phyloP scores from a whole-genome alignment of 92 coral and sea anemone species.

The Palythoa grandiflora region DNA sequence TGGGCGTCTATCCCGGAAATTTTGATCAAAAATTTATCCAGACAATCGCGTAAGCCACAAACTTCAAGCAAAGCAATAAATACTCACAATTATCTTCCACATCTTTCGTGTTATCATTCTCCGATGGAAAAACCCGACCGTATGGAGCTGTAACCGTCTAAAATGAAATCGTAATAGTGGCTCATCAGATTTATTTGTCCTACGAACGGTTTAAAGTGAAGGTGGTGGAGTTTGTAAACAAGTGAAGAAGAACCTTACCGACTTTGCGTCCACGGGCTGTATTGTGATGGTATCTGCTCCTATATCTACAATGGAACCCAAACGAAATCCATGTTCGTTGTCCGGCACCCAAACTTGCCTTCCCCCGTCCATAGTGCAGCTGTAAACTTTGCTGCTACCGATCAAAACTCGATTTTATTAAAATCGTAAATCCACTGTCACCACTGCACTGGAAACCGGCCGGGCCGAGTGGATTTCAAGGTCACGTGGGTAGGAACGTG shows the following conservation, averaged over 20 bases:
- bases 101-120: conserved; percentile 88
- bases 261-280: conserved; percentile 72
- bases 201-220: neutral
- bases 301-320: conserved; percentile 91
- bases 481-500: conserved; percentile 38
- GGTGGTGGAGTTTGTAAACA: conserved; percentile 14
- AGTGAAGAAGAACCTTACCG: conserved; percentile 6
- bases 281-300: conserved; percentile 91
- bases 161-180: conserved; percentile 20
- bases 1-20: conserved; percentile 53
- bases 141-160: conserved; percentile 91
- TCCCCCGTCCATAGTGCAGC: conserved; percentile 77
- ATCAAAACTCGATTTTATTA: neutral
- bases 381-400: neutral
- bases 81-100: conserved; percentile 98
- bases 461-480: conserved; percentile 2
- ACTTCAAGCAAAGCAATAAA: neutral
- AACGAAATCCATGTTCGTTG: conserved; percentile 90
- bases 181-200: conserved; percentile 2
- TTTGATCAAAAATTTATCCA: neutral
- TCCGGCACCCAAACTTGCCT: conserved; percentile 97
- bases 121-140: conserved; percentile 92
- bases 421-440: conserved; percentile 16
- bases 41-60: neutral
- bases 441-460: conserved; percentile 26